A percentile compares a stretch with the other conserved stretches of the same genome.
These are phyloP conservation scores for Cyphomyrus discorhynchus DNA, from an alignment of 2,113 vertebrate genomes.

Conservation along the genomic window DNA sequence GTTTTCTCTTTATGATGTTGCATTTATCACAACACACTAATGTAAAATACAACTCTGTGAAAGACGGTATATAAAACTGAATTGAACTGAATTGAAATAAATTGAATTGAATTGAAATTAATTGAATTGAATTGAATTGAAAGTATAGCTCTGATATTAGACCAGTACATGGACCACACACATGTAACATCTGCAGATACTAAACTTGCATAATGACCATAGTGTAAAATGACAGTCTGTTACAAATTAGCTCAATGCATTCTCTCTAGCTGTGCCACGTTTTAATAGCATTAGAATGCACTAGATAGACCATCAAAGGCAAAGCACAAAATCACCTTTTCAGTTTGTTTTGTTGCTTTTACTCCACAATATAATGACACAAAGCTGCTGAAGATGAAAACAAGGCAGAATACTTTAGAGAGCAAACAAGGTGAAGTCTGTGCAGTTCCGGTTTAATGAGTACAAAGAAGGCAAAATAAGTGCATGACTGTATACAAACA, in stretches of 20 bases:
- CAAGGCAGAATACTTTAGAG: not conserved
- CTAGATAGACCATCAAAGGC: not conserved
- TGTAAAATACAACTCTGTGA: no score
- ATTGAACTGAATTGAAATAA: no score
- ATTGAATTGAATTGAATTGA: not conserved
- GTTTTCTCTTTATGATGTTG: no score
- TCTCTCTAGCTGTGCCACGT: not conserved
- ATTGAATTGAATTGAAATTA: not conserved
- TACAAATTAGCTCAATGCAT: not conserved
- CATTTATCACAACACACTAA: no score
- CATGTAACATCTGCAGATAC: not conserved
- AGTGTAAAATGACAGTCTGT: not conserved
- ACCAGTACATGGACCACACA: not conserved
- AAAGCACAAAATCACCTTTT: not conserved
- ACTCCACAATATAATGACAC: not conserved
- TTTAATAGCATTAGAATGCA: not conserved
- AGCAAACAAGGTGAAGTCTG: not conserved
- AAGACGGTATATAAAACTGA: no score
- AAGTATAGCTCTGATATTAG: not conserved
- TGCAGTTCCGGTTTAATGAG: not conserved
- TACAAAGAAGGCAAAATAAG: not conserved
- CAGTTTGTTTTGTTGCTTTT: not conserved
- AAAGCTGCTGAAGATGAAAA: not conserved
- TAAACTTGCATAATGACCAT: not conserved
- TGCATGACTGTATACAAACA: not conserved